Percentiles rank a stretch among this genome's conserved stretches.
These are phyloP conservation scores for Austrolebias charrua DNA, from an alignment of 2,797 vertebrate species.

Conservation along the genomic window DNA sequence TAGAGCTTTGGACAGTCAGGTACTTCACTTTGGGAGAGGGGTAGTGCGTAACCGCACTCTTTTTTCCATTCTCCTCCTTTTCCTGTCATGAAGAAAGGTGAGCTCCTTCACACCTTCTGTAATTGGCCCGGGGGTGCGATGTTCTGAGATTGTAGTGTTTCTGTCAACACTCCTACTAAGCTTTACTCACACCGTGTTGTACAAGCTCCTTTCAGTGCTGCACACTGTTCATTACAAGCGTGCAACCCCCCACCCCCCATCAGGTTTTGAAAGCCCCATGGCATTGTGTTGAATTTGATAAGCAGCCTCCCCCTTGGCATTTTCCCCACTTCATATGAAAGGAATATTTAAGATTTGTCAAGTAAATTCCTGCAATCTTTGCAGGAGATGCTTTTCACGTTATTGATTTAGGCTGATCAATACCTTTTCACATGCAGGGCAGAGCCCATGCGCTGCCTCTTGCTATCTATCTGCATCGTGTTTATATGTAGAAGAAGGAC, in stretches of 20 bases:
- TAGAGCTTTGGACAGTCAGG: constrained; percentile 21
- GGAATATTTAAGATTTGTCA: constrained; percentile 24
- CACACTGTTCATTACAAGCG: constrained; percentile 45
- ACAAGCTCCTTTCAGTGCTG: constrained; percentile 46
- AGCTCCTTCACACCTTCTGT: constrained; percentile 59
- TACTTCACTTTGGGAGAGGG: not conserved
- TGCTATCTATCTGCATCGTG: constrained; percentile 52
- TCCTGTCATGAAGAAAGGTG: constrained; percentile 46
- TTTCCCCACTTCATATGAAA: constrained; percentile 18
- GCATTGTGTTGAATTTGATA: constrained; percentile 16
- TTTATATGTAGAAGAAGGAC: constrained; percentile 40
- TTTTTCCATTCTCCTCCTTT: constrained; percentile 18
- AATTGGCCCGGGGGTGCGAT: constrained; percentile 62
- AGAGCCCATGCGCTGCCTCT: constrained; percentile 25
- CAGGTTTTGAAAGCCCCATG: constrained; percentile 7
- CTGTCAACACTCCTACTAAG: constrained; percentile 51
- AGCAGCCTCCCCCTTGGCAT: not conserved
- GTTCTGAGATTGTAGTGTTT: constrained; percentile 54
- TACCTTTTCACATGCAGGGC: constrained; percentile 36
- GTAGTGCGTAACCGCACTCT: constrained; percentile 2
- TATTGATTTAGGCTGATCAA: constrained; percentile 51
- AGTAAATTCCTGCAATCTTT: constrained; percentile 11
- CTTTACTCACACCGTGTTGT: constrained; percentile 48
- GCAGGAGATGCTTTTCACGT: constrained; percentile 38
- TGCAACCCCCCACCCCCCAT: not conserved